Conservation (phyloP, 2,113 vertebrate species). For the Percina caprodes region DNA sequence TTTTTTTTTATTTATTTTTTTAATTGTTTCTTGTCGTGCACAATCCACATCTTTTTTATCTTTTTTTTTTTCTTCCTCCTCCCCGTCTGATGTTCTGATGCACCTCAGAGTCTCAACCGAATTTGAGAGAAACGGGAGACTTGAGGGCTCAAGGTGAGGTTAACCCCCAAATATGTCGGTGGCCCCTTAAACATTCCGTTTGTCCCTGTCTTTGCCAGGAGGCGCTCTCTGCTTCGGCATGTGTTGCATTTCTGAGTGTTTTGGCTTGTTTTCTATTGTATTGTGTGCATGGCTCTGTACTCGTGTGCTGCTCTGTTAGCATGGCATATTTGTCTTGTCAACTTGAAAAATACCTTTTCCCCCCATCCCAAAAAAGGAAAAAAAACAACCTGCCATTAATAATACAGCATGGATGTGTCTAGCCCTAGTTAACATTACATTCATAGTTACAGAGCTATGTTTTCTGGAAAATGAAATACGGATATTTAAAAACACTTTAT, state of each 20-base stretch:
- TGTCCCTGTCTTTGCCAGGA: slow-evolving; percentile 25
- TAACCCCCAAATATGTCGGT: slow-evolving; percentile 26
- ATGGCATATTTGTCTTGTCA: slow-evolving; percentile 38
- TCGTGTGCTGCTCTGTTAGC: slow-evolving; percentile 44
- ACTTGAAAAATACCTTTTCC: neutral
- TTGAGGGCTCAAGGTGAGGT: slow-evolving; percentile 99
- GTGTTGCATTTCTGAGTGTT: neutral
- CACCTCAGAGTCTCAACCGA: slow-evolving; percentile 93
- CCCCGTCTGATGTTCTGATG: slow-evolving; percentile 54
- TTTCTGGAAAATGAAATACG: neutral
- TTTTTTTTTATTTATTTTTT: slow-evolving; percentile 2
- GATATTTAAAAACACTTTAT: neutral
- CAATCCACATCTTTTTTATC: slow-evolving; percentile 67
- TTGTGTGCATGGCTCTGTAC: slow-evolving; percentile 58
- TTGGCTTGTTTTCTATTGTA: neutral
- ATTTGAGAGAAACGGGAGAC: slow-evolving; percentile 99
- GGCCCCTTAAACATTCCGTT: slow-evolving; percentile 1
- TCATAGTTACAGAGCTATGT: slow-evolving; percentile 18
- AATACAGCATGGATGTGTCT: slow-evolving; percentile 11
- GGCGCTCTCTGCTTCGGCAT: too few species aligned
- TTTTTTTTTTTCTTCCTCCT: slow-evolving; percentile 19
- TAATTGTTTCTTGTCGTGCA: slow-evolving; percentile 58
- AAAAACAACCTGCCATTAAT: neutral
- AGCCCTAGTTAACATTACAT: slow-evolving; percentile 19
- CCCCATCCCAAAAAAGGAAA: too few species aligned